These are phyloP conservation scores for Drosophila sp. DNA, from an alignment of 1,140 invertebrate species.

Conservation along the genomic window DNA sequence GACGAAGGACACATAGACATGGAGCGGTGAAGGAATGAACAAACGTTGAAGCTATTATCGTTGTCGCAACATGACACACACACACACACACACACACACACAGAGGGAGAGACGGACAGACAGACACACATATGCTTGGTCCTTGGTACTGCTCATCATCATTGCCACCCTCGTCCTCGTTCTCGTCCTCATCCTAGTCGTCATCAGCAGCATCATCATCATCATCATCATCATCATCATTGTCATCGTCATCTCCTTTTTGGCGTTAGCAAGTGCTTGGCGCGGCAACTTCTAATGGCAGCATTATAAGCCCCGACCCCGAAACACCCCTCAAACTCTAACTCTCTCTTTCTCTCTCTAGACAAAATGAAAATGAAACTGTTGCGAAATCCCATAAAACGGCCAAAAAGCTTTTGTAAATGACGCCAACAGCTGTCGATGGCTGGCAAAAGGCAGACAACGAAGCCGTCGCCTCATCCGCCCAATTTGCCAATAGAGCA, in stretches of 20 bases:
- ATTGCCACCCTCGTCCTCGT: neutral
- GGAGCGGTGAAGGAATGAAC: slow-evolving; percentile 91
- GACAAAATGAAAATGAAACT: slow-evolving; percentile 78
- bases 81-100: slow-evolving; percentile 69
- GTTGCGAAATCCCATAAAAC: slow-evolving; percentile 80
- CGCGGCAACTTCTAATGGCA: slow-evolving; percentile 75
- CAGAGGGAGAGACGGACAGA: slow-evolving; percentile 8
- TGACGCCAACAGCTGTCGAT: slow-evolving; percentile 79
- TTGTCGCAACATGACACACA: slow-evolving; percentile 91
- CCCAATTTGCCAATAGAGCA: slow-evolving; percentile 58
- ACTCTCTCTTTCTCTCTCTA: slow-evolving; percentile 18
- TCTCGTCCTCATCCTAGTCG: slow-evolving; percentile 33
- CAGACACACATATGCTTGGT: slow-evolving; percentile 38
- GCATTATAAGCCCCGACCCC: slow-evolving; percentile 59
- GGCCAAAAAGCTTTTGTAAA: slow-evolving; percentile 80
- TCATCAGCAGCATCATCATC: slow-evolving; percentile 88
- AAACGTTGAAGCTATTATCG: slow-evolving; percentile 92
- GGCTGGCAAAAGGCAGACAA: slow-evolving; percentile 64
- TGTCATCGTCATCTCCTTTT: slow-evolving; percentile 90
- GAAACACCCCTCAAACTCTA: neutral
- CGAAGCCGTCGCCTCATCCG: slow-evolving; percentile 32
- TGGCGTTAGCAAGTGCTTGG: slow-evolving; percentile 88
- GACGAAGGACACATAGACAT: slow-evolving; percentile 93
- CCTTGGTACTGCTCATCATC: slow-evolving; percentile 46
- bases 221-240: slow-evolving; percentile 11